phyloP scores from a whole-genome alignment of 2,888 invertebrate genomes.

The Flexamia atlantica region DNA sequence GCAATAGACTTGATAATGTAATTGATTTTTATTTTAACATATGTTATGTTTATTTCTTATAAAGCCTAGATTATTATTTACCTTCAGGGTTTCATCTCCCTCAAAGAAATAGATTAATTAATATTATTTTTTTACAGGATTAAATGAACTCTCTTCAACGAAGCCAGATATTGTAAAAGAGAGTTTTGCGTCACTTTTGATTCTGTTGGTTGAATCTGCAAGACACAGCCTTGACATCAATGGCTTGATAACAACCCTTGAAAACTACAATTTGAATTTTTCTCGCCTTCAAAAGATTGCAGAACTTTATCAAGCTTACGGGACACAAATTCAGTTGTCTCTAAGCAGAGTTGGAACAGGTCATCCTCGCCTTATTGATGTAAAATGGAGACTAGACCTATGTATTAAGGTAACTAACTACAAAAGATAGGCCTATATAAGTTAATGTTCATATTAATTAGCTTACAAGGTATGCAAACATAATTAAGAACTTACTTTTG shows the following conservation, averaged over 20 bases:
- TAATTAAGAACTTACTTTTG: no score
- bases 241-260: constrained; percentile 48
- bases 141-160: constrained; percentile 54
- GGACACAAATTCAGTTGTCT: constrained; percentile 39
- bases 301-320: constrained; percentile 57
- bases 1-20: no score
- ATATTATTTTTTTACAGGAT: constrained; percentile 59
- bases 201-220: constrained; percentile 61
- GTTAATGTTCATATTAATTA: no score
- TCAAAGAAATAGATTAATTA: no score
- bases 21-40: no score
- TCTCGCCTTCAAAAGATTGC: constrained; percentile 46
- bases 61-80: no score
- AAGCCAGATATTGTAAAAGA: constrained; percentile 62
- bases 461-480: no score
- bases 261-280: constrained; percentile 59
- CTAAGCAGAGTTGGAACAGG: constrained; percentile 40
- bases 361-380: constrained; percentile 56
- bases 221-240: constrained; percentile 58
- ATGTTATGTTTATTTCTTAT: no score
- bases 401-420: constrained; percentile 57
- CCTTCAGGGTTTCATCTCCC: no score
- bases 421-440: not conserved
- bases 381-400: constrained; percentile 63
- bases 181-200: constrained; percentile 61